Percentiles rank a stretch among this genome's conserved stretches.
phyloP scores from a whole-genome alignment of 2,888 invertebrate genomes.

The Arctia plantaginis region DNA sequence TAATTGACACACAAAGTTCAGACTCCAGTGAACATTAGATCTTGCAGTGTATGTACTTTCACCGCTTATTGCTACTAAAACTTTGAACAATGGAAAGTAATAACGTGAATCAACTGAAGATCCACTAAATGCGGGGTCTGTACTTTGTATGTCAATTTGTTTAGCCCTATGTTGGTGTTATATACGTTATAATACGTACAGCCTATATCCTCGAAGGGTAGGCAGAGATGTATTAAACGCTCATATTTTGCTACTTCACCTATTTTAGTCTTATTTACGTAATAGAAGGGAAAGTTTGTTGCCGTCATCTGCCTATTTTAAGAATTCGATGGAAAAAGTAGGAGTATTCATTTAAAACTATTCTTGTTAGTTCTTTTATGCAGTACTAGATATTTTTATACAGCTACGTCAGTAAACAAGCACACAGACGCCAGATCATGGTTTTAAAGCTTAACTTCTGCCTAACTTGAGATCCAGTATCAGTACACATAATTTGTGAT shows the following conservation, averaged over 20 bases:
- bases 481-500: not conserved
- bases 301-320: too few relatives aligned
- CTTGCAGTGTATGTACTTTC: slow-evolving; percentile 9
- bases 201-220: not conserved
- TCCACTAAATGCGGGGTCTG: slow-evolving; percentile 27
- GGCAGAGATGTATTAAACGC: not conserved
- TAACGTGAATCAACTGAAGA: not conserved
- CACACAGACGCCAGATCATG: not conserved
- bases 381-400: not conserved
- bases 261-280: too few relatives aligned
- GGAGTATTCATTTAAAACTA: too few relatives aligned
- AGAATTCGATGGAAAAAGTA: too few relatives aligned
- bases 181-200: too few relatives aligned
- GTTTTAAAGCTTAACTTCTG: not conserved
- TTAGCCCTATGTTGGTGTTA: too few relatives aligned
- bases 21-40: slow-evolving; percentile 10
- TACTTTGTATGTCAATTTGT: slow-evolving; percentile 76
- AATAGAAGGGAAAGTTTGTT: too few relatives aligned
- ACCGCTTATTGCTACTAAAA: not conserved
- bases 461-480: not conserved
- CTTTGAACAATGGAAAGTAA: not conserved
- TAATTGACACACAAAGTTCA: slow-evolving; percentile 75
- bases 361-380: too few relatives aligned
- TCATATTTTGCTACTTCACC: not conserved
- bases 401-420: not conserved